phyloP scores from a whole-genome alignment of 2,113 vertebrate genomes.

The Platysteira castanea region DNA sequence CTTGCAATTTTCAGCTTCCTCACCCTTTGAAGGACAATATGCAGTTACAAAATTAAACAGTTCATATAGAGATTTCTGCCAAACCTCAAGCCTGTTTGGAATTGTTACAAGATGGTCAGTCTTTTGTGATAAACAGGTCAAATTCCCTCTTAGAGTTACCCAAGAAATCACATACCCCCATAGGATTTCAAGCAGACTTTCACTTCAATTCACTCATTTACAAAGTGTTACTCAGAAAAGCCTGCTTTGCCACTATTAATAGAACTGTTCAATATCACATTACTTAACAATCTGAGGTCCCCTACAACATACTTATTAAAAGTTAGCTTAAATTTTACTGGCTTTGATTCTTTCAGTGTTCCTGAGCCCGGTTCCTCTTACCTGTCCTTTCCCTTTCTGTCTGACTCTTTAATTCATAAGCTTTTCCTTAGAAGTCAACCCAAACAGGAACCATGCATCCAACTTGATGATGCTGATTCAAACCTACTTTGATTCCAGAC shows the following conservation, averaged over 20 bases:
- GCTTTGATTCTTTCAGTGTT: not conserved
- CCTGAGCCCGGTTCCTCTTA: not conserved
- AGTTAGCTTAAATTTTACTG: not conserved
- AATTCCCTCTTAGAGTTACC: not conserved
- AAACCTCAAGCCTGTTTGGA: not conserved
- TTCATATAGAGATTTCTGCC: not conserved
- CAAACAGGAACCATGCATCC: not conserved
- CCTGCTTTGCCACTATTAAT: not conserved
- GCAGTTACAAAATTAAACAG: not conserved
- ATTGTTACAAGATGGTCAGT: not conserved
- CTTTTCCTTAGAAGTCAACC: not conserved
- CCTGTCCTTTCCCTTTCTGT: not conserved
- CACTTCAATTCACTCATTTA: not conserved
- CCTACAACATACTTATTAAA: not conserved
- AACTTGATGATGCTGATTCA: constrained; percentile 45
- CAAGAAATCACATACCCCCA: not conserved
- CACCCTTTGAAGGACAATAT: not conserved
- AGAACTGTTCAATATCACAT: not conserved
- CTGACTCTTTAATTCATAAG: not conserved
- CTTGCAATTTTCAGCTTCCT: not conserved
- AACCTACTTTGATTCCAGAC: constrained; percentile 56
- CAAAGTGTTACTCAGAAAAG: not conserved
- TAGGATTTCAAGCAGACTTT: not conserved
- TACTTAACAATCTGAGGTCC: not conserved
- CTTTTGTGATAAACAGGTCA: not conserved